A percentile compares a stretch with the other conserved stretches of the same genome.
Conservation (phyloP, 2,888 invertebrate species). For the Didymodactylos carnosus region DNA sequence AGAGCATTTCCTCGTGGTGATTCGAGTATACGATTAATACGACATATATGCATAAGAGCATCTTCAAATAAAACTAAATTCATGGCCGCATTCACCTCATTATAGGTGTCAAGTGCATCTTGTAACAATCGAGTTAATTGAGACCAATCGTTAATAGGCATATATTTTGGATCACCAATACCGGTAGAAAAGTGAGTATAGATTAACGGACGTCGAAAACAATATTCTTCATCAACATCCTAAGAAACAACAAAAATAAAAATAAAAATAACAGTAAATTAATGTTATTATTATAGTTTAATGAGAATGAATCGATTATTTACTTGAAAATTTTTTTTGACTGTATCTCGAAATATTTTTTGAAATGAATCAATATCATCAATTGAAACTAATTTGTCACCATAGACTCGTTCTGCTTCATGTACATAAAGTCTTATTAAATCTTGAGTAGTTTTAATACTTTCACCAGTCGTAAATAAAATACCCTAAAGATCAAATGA, state of each 20-base stretch:
- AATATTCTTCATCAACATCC: slow-evolving; percentile 67
- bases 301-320: neutral
- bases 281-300: neutral
- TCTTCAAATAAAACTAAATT: slow-evolving; percentile 88
- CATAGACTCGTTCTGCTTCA: slow-evolving; percentile 75
- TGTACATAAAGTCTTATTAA: slow-evolving; percentile 75
- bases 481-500: slow-evolving; percentile 47
- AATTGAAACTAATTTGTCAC: slow-evolving; percentile 73
- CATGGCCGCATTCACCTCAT: slow-evolving; percentile 85
- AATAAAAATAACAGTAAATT: neutral
- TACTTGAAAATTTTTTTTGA: slow-evolving; percentile 52
- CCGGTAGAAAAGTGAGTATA: slow-evolving; percentile 83
- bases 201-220: slow-evolving; percentile 68
- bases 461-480: slow-evolving; percentile 69
- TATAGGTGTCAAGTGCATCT: slow-evolving; percentile 76
- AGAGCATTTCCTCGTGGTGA: slow-evolving; percentile 81
- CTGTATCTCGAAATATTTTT: slow-evolving; percentile 66
- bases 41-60: slow-evolving; percentile 77
- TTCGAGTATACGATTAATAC: slow-evolving; percentile 78
- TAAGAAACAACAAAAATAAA: too few relatives aligned
- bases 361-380: slow-evolving; percentile 72
- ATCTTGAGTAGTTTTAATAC: slow-evolving; percentile 56
- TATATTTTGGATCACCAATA: slow-evolving; percentile 83
- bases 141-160: slow-evolving; percentile 59
- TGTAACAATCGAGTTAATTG: slow-evolving; percentile 59